Conservation (phyloP, 1,140 invertebrate species). For the Philaenus spumarius region DNA sequence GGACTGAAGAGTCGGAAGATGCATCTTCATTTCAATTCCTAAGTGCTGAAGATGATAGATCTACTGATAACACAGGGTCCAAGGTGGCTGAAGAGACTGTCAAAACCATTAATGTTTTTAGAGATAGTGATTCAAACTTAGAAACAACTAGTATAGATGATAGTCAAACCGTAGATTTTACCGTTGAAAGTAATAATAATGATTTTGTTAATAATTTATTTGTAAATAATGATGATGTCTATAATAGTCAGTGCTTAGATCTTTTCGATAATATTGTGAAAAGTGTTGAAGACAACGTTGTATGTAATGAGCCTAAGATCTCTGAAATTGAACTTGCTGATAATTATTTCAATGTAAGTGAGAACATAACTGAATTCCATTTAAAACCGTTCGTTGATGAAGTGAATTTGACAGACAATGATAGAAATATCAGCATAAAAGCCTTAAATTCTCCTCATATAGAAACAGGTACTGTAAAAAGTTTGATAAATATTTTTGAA, state of each 20-base stretch:
- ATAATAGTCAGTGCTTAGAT: neutral
- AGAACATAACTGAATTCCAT: too few relatives aligned
- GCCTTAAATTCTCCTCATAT: too few relatives aligned
- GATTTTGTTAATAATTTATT: neutral
- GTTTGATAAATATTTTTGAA: too few relatives aligned
- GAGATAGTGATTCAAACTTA: neutral
- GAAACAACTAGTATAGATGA: neutral
- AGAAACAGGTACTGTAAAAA: too few relatives aligned
- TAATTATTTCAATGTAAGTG: too few relatives aligned
- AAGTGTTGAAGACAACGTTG: neutral
- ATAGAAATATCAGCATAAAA: too few relatives aligned
- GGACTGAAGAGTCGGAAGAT: neutral
- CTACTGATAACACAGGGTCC: neutral
- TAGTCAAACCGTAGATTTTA: neutral
- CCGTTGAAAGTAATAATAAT: neutral
- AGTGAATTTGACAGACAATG: too few relatives aligned
- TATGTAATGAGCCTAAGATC: too few relatives aligned
- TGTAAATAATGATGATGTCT: slow-evolving; percentile 6
- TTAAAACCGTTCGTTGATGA: too few relatives aligned
- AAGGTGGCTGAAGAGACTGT: neutral
- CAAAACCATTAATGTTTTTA: slow-evolving; percentile 5
- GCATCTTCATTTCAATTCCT: neutral
- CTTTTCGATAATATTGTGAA: neutral
- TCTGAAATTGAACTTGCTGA: too few relatives aligned
- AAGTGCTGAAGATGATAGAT: neutral